Evolutionary conservation across 2,888 invertebrate species (phyloP).

Genomic region (Macaria liturata): DNA sequence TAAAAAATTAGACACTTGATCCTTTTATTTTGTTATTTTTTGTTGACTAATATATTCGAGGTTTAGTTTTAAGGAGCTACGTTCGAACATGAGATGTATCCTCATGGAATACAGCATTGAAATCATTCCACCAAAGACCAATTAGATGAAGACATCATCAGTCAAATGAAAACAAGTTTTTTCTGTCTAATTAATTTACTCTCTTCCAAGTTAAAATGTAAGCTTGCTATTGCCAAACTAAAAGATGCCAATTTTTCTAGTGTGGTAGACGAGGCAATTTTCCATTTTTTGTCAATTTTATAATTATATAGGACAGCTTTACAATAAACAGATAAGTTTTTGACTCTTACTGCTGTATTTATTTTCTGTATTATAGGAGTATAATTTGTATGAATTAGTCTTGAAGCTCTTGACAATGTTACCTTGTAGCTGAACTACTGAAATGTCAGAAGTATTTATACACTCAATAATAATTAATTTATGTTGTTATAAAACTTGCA

Average conservation of each 20-base stretch:
- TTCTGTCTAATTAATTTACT: background rate
- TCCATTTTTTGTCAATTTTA: conserved; percentile 13
- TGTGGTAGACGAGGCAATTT: conserved; percentile 19
- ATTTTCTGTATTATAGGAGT: conserved; percentile 9
- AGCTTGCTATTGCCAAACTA: conserved; percentile 64
- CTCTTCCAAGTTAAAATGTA: too few relatives aligned
- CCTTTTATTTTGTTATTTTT: conserved; percentile 62
- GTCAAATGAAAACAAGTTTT: background rate
- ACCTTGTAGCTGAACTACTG: conserved; percentile 50
- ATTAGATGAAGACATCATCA: conserved; percentile 2
- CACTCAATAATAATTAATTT: conserved; percentile 26
- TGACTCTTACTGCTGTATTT: conserved; percentile 3
- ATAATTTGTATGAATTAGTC: conserved; percentile 12
- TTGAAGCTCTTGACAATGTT: conserved; percentile 41
- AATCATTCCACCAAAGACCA: conserved; percentile 69
- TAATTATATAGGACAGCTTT: conserved; percentile 11
- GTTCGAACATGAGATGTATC: conserved; percentile 26
- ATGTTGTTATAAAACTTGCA: conserved; percentile 31
- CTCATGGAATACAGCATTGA: conserved; percentile 31
- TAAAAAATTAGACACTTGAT: conserved; percentile 62
- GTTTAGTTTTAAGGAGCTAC: conserved; percentile 46
- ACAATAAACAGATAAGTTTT: conserved; percentile 9
- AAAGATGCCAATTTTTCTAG: conserved; percentile 57
- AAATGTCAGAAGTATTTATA: conserved; percentile 27
- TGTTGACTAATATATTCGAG: conserved; percentile 69